Evolutionary conservation across 2,888 invertebrate species (phyloP).

Genomic region (Alcis repandata): DNA sequence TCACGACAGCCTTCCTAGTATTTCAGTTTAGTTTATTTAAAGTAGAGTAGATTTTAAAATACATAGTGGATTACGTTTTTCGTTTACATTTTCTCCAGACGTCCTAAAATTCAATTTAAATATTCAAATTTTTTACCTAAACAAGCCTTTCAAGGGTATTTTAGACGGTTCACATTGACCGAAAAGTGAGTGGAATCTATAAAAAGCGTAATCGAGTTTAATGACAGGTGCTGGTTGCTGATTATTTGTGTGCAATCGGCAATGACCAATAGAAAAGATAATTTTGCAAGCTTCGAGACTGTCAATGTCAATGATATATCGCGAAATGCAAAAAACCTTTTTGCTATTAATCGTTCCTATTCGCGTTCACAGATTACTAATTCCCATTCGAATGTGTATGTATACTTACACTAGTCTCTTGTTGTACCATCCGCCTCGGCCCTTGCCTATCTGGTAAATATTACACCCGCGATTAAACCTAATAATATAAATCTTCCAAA

Average conservation of each 20-base stretch:
- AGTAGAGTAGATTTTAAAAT: not conserved
- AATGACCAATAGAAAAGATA: conserved; percentile 5
- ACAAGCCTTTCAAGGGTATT: conserved; percentile 23
- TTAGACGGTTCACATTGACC: conserved; percentile 22
- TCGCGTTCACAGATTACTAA: no score
- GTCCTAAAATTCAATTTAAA: conserved; percentile 6
- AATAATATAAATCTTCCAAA: no score
- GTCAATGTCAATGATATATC: not conserved
- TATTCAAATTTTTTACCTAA: conserved; percentile 19
- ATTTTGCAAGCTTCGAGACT: not conserved
- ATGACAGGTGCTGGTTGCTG: conserved; percentile 10
- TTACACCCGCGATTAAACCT: no score
- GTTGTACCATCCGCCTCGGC: no score
- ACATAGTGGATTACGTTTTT: no score
- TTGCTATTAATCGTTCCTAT: not conserved
- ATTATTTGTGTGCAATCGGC: conserved; percentile 11
- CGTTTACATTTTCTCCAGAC: not conserved
- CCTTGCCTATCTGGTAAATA: no score
- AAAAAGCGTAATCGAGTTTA: conserved; percentile 25
- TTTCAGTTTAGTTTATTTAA: not conserved
- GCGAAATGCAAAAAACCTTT: not conserved
- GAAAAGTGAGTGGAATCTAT: conserved; percentile 32
- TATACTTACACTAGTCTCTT: no score
- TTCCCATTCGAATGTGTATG: no score
- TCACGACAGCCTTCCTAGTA: not conserved